These are phyloP conservation scores for Bombus confusus DNA, from an alignment of 1,140 invertebrate genomes.

Conservation along the genomic window DNA sequence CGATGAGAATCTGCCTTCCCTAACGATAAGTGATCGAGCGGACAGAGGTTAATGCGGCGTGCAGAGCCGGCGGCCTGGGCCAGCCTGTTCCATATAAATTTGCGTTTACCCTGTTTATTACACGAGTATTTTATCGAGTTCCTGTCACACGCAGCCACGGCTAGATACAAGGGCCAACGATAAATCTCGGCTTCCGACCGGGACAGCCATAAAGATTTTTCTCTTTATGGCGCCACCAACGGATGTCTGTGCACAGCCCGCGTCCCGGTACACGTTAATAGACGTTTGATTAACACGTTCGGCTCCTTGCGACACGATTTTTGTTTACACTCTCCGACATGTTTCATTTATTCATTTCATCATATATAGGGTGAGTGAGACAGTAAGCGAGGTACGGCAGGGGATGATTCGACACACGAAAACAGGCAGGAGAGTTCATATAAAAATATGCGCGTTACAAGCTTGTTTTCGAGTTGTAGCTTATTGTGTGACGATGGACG, in stretches of 20 bases:
- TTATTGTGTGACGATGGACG: too few relatives aligned
- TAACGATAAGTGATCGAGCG: constrained; percentile 49
- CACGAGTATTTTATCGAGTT: constrained; percentile 79
- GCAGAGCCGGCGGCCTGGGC: constrained; percentile 2
- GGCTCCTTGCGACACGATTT: too few relatives aligned
- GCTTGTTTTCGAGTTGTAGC: too few relatives aligned
- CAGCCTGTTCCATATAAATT: constrained; percentile 72
- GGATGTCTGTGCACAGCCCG: constrained; percentile 10
- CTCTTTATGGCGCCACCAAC: constrained; percentile 33
- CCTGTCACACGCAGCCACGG: constrained; percentile 72
- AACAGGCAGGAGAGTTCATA: too few relatives aligned
- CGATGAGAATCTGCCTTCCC: constrained; percentile 23
- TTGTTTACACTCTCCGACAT: background rate
- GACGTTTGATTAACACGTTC: constrained; percentile 14
- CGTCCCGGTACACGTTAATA: background rate
- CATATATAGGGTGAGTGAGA: too few relatives aligned
- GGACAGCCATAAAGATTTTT: constrained; percentile 60
- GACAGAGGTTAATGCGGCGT: constrained; percentile 50
- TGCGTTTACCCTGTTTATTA: constrained; percentile 76
- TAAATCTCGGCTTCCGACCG: constrained; percentile 70
- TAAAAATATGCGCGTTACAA: too few relatives aligned
- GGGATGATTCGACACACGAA: too few relatives aligned
- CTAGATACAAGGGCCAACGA: constrained; percentile 66
- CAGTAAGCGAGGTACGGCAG: too few relatives aligned
- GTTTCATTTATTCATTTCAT: too few relatives aligned